phyloP scores from a whole-genome alignment of 2,888 invertebrate genomes.

The Plagodis dolabraria region DNA sequence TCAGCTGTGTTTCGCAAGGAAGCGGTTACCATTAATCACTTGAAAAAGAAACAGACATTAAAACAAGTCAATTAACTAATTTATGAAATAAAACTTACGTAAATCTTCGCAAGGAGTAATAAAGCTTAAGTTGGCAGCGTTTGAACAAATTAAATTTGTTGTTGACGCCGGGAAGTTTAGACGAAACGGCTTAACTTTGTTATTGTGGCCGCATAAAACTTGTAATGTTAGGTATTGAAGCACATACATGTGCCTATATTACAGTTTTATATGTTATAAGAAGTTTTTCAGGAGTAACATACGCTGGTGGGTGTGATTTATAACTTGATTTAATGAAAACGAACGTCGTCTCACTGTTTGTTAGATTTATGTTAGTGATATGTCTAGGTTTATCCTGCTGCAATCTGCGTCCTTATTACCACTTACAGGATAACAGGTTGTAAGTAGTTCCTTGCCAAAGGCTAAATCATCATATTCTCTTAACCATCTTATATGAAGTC shows the following conservation, averaged over 20 bases:
- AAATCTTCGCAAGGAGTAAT: conserved; percentile 31
- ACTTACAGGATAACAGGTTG: too few relatives aligned
- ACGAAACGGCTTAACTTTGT: conserved; percentile 24
- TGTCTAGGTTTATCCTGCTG: too few relatives aligned
- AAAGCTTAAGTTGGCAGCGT: conserved; percentile 26
- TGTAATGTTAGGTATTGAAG: conserved; percentile 8
- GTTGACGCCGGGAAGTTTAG: conserved; percentile 22
- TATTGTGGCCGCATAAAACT: conserved; percentile 11
- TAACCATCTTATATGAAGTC: too few relatives aligned
- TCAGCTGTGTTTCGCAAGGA: conserved; percentile 13
- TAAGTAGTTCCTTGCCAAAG: too few relatives aligned
- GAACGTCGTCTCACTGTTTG: too few relatives aligned
- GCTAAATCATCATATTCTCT: too few relatives aligned
- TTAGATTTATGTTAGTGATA: too few relatives aligned
- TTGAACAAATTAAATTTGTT: conserved; percentile 32
- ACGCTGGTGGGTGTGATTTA: too few relatives aligned
- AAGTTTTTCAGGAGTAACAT: too few relatives aligned
- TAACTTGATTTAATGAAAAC: too few relatives aligned
- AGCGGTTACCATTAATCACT: conserved; percentile 30
- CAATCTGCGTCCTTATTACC: too few relatives aligned
- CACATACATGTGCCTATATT: conserved; percentile 1
- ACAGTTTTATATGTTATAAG: neutral
- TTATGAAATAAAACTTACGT: conserved; percentile 34
- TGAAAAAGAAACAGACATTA: conserved; percentile 36
- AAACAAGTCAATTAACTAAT: conserved; percentile 36